Evolutionary conservation across 2,113 vertebrate species (phyloP).

Genomic region (Corythaixoides concolor): DNA sequence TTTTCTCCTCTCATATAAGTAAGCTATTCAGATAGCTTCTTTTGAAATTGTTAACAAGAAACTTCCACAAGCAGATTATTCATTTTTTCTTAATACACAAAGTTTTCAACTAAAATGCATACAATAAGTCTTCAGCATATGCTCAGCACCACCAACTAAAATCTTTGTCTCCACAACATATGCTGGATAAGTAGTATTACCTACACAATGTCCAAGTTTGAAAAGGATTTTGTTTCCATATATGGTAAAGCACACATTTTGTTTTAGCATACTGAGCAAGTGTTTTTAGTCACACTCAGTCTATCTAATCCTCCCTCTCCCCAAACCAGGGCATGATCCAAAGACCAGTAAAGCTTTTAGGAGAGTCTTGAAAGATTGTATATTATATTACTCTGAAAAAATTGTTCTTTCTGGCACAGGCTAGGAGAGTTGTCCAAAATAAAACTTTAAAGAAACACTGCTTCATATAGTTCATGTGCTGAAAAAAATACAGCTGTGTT

Average conservation of each 20-base stretch:
- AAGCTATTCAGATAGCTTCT: not conserved
- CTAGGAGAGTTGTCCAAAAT: not conserved
- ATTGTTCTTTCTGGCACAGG: not conserved
- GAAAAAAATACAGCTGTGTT: not conserved
- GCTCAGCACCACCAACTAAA: not conserved
- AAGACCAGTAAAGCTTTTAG: not conserved
- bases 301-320: not conserved
- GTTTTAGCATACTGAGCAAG: not conserved
- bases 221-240: constrained; percentile 11
- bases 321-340: not conserved
- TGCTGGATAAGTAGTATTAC: not conserved
- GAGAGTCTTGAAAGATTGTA: not conserved
- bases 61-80: not conserved
- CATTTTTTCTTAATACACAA: not conserved
- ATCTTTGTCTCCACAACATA: not conserved
- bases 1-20: not conserved
- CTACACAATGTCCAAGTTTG: not conserved
- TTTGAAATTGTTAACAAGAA: not conserved
- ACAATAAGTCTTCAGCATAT: not conserved
- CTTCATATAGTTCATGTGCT: not conserved
- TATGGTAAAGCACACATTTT: not conserved
- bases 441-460: not conserved
- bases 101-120: not conserved
- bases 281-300: not conserved
- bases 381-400: not conserved